Percentiles rank a stretch among this genome's conserved stretches.
phyloP scores from a whole-genome alignment of 92 coral and sea anemone genomes.

The Plumapathes pennacea region DNA sequence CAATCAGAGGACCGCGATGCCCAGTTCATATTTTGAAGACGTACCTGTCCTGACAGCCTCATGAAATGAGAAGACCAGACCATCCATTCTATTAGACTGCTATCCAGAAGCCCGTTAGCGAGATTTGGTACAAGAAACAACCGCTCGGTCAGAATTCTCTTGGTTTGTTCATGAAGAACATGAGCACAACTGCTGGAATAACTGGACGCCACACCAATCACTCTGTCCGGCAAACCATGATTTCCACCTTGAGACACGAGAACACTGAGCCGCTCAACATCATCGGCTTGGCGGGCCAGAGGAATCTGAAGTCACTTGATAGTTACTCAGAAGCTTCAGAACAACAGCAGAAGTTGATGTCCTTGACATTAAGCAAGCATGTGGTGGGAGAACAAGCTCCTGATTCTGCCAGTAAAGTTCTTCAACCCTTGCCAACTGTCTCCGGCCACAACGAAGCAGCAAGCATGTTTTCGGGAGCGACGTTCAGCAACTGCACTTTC shows the following conservation, averaged over 20 bases:
- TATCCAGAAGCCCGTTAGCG: too few species aligned
- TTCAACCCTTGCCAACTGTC: too few species aligned
- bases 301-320: conserved; percentile 40
- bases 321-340: conserved; percentile 33
- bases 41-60: conserved; percentile 5
- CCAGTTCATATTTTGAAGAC: conserved; percentile 25
- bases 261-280: conserved; percentile 30
- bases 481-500: too few species aligned
- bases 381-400: background rate
- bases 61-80: too few species aligned
- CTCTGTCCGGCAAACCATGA: conserved; percentile 42
- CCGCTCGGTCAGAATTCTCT: too few species aligned
- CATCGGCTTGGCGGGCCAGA: conserved; percentile 28
- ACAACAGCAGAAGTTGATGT: conserved; percentile 35
- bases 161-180: conserved; percentile 17
- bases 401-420: too few species aligned
- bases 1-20: conserved; percentile 20
- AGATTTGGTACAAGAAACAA: too few species aligned
- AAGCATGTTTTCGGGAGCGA: too few species aligned
- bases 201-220: conserved; percentile 24
- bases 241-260: conserved; percentile 15
- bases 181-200: background rate
- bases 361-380: conserved; percentile 14
- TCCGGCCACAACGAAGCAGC: too few species aligned
- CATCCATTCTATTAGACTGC: too few species aligned